Evolutionary conservation across 2,797 vertebrate genomes (phyloP).

Genomic region (Propithecus deckenii): DNA sequence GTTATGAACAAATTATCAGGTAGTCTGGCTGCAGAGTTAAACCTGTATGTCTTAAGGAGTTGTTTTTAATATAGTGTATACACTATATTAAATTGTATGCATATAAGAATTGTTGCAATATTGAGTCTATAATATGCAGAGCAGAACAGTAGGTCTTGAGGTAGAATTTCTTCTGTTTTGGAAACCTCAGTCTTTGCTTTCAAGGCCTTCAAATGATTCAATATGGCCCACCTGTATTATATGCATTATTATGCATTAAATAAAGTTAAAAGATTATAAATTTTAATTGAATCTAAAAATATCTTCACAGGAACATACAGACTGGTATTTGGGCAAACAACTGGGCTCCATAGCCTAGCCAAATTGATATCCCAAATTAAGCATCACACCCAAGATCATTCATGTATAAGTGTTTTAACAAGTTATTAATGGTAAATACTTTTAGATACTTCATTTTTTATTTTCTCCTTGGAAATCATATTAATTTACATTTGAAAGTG

Average conservation of each 20-base stretch:
- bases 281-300: not conserved
- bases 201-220: not conserved
- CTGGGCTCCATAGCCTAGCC: not conserved
- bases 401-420: not conserved
- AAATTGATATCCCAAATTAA: not conserved
- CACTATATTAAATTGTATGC: too few species aligned
- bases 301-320: not conserved
- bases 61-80: not conserved
- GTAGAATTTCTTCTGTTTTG: not conserved
- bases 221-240: not conserved
- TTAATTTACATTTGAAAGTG: not conserved
- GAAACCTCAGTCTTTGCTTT: not conserved
- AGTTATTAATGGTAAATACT: not conserved
- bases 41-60: not conserved
- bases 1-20: not conserved
- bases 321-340: not conserved
- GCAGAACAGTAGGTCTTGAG: not conserved
- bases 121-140: not conserved
- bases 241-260: not conserved
- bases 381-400: not conserved
- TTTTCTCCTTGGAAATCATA: not conserved
- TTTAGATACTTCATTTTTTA: not conserved
- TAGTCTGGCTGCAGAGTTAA: not conserved
- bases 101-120: not conserved
- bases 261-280: not conserved